Evolutionary conservation across 2,888 invertebrate species (phyloP), one percentile per base, ranked within the genome.

Genomic region (Tanytarsus gracilentus): DNA sequence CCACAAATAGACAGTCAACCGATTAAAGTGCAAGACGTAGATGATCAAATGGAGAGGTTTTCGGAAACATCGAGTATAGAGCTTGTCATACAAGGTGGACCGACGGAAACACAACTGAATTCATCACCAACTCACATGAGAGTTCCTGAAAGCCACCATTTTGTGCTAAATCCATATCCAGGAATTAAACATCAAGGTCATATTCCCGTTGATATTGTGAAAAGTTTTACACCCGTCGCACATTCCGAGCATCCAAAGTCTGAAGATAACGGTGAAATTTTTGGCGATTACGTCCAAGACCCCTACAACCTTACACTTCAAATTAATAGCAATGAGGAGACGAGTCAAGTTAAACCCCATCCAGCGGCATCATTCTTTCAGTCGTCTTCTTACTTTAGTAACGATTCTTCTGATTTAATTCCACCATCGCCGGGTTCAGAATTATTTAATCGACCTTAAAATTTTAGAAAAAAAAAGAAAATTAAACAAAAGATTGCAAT

Each of bases 351-450:
- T 33, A 36, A 50, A 6, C 61, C 61, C 27, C 62, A 64, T 55
- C 61, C 64, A 40, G 62, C 66, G 33, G 62, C 62, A 62, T 72
- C 75, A 65, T 75, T 79, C 62, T 82, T 82, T 66, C 80, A 79
- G 64, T 83, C 83, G 65, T 76, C 83, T 0, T 84, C 79, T 67
- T 85, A 84, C 68, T 85, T 85, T 66, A 76, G 77, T 1, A 74
- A 75, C 3, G 77, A 77, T 44, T 76, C 77, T 40, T 76, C 76
- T 9, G 72, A 71, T 62, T 68, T 69, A 62, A 77, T 78, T 63
- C 79, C 80, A 4, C 78, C 78, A 0, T n/a, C n/a, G n/a, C n/a
- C n/a, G n/a, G 82, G 82, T 0, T 80, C 83, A 0, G 84, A 85
- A 66, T 69, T 83, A 4, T 85, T 81, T 64, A 76, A 76, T 25